phyloP scores from a whole-genome alignment of 1,140 invertebrate species.

The Caenorhabditis tropicalis region DNA sequence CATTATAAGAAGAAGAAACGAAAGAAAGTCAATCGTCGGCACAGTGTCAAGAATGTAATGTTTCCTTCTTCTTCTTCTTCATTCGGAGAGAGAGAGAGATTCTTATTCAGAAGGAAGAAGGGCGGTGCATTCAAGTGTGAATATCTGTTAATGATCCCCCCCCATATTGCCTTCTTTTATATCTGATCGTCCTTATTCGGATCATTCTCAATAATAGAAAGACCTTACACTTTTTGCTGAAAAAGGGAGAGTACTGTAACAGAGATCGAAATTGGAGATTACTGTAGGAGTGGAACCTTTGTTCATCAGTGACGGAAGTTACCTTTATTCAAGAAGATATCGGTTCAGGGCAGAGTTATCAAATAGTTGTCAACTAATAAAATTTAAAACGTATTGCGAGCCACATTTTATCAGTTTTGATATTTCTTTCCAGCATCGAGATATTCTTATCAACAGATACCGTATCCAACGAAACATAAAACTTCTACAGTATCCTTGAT shows the following conservation, averaged over 20 bases:
- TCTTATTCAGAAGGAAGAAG: not conserved
- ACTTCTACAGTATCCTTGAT: too few relatives aligned
- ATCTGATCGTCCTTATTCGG: slow-evolving; percentile 43
- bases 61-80: not conserved
- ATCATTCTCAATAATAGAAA: not conserved
- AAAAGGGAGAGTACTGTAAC: not conserved
- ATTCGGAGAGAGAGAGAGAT: too few relatives aligned
- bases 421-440: too few relatives aligned
- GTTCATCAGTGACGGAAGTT: too few relatives aligned
- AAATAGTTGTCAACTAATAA: too few relatives aligned
- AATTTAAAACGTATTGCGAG: too few relatives aligned
- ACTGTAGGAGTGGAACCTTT: too few relatives aligned
- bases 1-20: not conserved
- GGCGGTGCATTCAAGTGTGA: slow-evolving; percentile 42
- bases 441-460: too few relatives aligned
- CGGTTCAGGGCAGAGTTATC: too few relatives aligned
- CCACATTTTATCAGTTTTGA: too few relatives aligned
- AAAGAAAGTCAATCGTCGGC: not conserved
- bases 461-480: too few relatives aligned
- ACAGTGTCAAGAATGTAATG: slow-evolving; percentile 31
- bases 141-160: slow-evolving; percentile 26
- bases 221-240: not conserved
- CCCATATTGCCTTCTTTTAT: not conserved
- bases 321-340: too few relatives aligned
- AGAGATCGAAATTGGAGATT: not conserved